Evolutionary conservation across 1,140 invertebrate genomes (phyloP).

Genomic region (Zelostemma sp.): DNA sequence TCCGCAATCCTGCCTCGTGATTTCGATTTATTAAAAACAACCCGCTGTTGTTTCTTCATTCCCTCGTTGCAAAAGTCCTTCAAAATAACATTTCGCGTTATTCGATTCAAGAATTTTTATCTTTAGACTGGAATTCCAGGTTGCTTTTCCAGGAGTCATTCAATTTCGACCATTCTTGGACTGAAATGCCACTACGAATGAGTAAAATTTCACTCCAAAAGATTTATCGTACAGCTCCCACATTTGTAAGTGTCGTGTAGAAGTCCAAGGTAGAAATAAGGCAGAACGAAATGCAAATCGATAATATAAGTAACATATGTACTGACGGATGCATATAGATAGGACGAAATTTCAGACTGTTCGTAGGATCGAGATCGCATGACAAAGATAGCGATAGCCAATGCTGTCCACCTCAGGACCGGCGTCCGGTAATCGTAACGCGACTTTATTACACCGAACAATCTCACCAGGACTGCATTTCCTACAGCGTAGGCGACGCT

Average conservation of each 20-base stretch:
- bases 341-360: conserved; percentile 26
- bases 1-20: too few species aligned
- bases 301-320: conserved; percentile 47
- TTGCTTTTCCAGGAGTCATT: too few species aligned
- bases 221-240: too few species aligned
- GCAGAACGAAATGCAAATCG: conserved; percentile 29
- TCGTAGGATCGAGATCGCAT: conserved; percentile 27
- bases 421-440: conserved; percentile 30
- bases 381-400: conserved; percentile 30
- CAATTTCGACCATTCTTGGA: too few species aligned
- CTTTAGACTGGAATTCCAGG: too few species aligned
- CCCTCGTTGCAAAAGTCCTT: too few species aligned
- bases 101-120: too few species aligned
- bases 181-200: too few species aligned
- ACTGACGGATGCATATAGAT: conserved; percentile 12
- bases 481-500: conserved; percentile 38
- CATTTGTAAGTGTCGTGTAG: not conserved
- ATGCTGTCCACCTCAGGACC: not conserved
- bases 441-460: conserved; percentile 46
- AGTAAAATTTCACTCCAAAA: too few species aligned
- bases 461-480: conserved; percentile 25
- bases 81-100: too few species aligned
- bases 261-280: conserved; percentile 29
- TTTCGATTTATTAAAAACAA: too few species aligned
- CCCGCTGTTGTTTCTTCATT: too few species aligned